phyloP scores from a whole-genome alignment of 2,888 invertebrate genomes.

The Dynastes maya region DNA sequence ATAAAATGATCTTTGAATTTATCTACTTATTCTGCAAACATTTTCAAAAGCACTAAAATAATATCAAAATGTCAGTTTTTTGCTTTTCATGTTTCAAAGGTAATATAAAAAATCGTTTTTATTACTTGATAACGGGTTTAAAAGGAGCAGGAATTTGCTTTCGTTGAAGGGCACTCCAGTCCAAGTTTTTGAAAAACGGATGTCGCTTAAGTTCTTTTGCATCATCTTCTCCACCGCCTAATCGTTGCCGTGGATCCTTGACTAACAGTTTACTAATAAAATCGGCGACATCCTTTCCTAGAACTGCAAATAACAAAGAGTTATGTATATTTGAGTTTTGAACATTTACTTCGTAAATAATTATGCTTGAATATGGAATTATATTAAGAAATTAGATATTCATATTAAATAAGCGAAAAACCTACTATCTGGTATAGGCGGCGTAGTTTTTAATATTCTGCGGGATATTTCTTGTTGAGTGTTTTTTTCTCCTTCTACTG shows the following conservation, averaged over 20 bases:
- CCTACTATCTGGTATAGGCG: conserved; percentile 87
- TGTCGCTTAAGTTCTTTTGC: conserved; percentile 93
- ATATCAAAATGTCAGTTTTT: no score
- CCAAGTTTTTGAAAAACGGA: conserved; percentile 87
- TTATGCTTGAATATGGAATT: neutral
- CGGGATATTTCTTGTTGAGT: conserved; percentile 95
- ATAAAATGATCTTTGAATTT: no score
- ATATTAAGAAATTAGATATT: neutral
- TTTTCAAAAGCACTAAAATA: no score
- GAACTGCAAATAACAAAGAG: conserved; percentile 61
- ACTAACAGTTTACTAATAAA: conserved; percentile 88
- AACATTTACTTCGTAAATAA: neutral
- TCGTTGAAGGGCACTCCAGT: conserved; percentile 87
- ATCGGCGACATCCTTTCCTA: conserved; percentile 83
- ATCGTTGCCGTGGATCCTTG: conserved; percentile 90
- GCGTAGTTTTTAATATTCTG: conserved; percentile 90
- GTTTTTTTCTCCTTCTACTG: conserved; percentile 94
- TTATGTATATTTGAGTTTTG: neutral
- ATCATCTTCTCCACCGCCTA: conserved; percentile 89
- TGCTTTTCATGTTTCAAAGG: no score
- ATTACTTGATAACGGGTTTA: conserved; percentile 83
- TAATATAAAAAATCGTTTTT: no score
- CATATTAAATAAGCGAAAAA: conserved; percentile 24
- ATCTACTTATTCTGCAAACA: no score
- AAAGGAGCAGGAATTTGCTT: conserved; percentile 91